Evolutionary conservation across 2,113 vertebrate genomes (phyloP).

Genomic region (Poeciliopsis prolifica): DNA sequence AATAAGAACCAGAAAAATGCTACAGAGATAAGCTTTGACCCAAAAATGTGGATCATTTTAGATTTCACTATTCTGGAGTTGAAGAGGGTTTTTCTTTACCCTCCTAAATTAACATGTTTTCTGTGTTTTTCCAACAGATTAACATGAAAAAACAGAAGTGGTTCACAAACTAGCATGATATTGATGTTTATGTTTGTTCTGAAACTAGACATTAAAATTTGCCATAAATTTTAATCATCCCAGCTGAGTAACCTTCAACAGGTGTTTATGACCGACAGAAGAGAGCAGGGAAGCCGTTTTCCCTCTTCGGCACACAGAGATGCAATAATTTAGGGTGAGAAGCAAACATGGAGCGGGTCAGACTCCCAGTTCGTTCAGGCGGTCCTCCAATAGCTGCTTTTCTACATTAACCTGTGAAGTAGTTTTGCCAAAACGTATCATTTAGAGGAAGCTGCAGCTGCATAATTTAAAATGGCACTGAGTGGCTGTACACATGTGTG

Average conservation of each 20-base stretch:
- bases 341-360: background rate
- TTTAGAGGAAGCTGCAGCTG: slow-evolving; percentile 55
- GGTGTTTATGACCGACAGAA: background rate
- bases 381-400: slow-evolving; percentile 15
- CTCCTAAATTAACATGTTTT: background rate
- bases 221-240: no score
- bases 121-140: no score
- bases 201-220: no score
- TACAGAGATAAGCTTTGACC: no score
- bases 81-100: background rate
- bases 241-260: background rate
- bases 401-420: slow-evolving; percentile 46
- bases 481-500: slow-evolving; percentile 41
- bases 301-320: background rate
- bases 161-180: background rate
- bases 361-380: background rate
- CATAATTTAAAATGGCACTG: slow-evolving; percentile 28
- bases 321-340: slow-evolving; percentile 10
- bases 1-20: no score
- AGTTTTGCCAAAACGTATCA: slow-evolving; percentile 26
- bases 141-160: background rate
- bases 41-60: no score
- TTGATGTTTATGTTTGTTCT: no score
- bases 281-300: background rate
- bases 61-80: background rate